Conservation (phyloP, 2,113 vertebrate genomes). For the Gambusia holbrooki region DNA sequence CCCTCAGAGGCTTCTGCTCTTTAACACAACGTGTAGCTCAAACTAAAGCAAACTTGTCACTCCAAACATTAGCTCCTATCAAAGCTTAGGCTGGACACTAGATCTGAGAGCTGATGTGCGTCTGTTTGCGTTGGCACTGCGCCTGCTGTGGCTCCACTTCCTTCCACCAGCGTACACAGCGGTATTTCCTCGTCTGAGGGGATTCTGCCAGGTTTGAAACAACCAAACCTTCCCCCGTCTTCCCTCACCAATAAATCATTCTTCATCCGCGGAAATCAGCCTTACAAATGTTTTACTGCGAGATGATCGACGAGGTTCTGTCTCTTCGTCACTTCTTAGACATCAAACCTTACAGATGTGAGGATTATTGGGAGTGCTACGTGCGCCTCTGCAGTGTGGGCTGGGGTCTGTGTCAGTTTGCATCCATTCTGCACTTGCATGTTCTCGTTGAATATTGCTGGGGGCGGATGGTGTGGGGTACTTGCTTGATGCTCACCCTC, state of each 20-base stretch:
- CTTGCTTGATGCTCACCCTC: background rate
- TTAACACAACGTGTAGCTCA: background rate
- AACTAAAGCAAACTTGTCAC: background rate
- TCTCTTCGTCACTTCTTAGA: background rate
- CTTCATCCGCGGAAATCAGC: background rate
- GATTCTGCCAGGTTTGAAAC: background rate
- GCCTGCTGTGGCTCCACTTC: slow-evolving; percentile 33
- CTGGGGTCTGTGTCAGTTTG: background rate
- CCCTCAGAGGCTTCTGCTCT: background rate
- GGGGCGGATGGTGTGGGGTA: too few relatives aligned
- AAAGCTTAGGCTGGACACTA: background rate
- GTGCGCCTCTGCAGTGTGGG: too few relatives aligned
- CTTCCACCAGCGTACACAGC: slow-evolving; percentile 2
- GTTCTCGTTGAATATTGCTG: background rate
- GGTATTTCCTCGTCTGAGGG: slow-evolving; percentile 10
- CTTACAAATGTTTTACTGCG: background rate
- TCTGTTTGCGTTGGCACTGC: slow-evolving; percentile 34
- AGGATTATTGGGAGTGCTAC: too few relatives aligned
- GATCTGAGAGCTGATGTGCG: slow-evolving; percentile 27
- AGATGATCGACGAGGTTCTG: background rate
- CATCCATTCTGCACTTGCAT: background rate
- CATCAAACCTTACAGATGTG: background rate
- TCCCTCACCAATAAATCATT: background rate
- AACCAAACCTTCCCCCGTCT: background rate
- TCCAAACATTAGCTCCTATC: background rate